Conservation (phyloP, 2,797 vertebrate genomes). For the Buphagus erythrorhynchus region DNA sequence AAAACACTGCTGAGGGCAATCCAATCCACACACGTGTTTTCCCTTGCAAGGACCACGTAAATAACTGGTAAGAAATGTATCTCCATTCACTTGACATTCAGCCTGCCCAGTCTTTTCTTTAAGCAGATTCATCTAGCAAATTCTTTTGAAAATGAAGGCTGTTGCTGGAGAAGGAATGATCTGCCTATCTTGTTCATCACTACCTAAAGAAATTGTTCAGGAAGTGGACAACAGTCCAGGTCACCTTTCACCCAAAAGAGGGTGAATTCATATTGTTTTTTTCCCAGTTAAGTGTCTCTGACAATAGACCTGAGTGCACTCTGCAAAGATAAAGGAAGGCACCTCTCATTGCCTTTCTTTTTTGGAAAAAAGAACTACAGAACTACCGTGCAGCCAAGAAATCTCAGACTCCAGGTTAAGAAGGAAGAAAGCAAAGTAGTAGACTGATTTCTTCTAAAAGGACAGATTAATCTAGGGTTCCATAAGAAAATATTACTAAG, state of each 20-base stretch:
- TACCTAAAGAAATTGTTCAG: background rate
- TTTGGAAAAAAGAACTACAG: background rate
- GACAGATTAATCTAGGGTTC: background rate
- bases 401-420: rapidly evolving
- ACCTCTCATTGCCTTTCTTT: background rate
- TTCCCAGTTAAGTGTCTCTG: background rate
- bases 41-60: background rate
- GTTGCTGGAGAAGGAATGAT: background rate
- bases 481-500: background rate
- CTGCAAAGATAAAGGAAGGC: background rate
- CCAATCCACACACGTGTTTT: background rate
- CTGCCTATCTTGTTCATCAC: background rate
- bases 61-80: background rate
- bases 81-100: background rate
- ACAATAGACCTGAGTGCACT: background rate
- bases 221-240: background rate
- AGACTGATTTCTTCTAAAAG: background rate
- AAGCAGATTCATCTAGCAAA: background rate
- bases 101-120: background rate
- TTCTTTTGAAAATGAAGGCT: background rate
- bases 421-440: background rate
- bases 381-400: background rate
- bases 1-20: background rate
- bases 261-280: background rate
- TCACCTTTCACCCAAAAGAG: background rate